Evolutionary conservation across 1,140 invertebrate species (phyloP).

Genomic region (Atta texana): DNA sequence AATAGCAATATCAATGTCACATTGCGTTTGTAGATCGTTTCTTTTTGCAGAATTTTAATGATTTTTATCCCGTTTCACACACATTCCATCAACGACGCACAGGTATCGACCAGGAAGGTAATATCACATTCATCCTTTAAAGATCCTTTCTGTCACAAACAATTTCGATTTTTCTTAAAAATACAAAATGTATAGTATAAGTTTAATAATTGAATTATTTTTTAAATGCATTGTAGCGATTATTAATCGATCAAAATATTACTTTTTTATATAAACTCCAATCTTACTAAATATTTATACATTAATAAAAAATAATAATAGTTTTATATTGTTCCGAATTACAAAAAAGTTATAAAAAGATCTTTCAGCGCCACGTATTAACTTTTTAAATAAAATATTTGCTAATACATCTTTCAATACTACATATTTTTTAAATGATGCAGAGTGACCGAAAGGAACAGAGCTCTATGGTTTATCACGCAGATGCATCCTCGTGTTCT

Average conservation of each 20-base stretch:
- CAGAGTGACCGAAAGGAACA: constrained; percentile 55
- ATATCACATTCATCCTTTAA: constrained; percentile 75
- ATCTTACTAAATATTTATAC: not conserved
- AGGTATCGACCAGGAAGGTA: constrained; percentile 82
- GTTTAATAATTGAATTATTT: not conserved
- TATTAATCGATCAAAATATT: constrained; percentile 19
- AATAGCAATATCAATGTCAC: constrained; percentile 51
- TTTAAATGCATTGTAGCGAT: not conserved
- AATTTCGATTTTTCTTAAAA: constrained; percentile 13
- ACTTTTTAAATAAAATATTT: not conserved
- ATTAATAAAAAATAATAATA: not conserved
- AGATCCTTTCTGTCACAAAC: constrained; percentile 61
- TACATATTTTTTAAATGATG: not conserved
- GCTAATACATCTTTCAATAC: not conserved
- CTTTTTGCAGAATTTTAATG: constrained; percentile 79
- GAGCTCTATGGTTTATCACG: constrained; percentile 63
- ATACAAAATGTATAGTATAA: not conserved
- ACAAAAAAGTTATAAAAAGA: not conserved
- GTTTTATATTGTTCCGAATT: not conserved
- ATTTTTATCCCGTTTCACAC: constrained; percentile 78
- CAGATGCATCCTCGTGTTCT: constrained; percentile 33
- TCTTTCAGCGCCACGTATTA: not conserved
- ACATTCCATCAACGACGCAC: constrained; percentile 77
- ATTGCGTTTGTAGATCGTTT: constrained; percentile 72
- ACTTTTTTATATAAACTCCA: not conserved